phyloP scores from a whole-genome alignment of 2,797 vertebrate genomes.

The Synaphobranchus kaupii region DNA sequence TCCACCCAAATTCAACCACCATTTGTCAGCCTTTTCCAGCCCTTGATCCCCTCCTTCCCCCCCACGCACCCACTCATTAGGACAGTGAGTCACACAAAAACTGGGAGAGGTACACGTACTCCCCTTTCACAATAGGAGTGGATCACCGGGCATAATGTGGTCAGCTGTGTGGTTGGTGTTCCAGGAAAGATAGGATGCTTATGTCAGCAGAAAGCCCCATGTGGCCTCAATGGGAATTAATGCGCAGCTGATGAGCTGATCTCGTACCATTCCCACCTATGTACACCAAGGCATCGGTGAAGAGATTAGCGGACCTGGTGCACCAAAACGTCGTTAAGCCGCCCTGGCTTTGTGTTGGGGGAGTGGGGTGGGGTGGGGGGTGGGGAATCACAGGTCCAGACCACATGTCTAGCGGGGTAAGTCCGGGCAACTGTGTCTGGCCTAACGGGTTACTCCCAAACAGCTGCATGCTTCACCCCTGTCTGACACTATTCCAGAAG shows the following conservation, averaged over 20 bases:
- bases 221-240: neutral
- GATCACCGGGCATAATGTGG: constrained; percentile 19
- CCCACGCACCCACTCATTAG: neutral
- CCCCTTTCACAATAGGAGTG: constrained; percentile 11
- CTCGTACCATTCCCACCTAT: neutral
- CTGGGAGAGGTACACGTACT: neutral
- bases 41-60: neutral
- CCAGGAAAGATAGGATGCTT: constrained; percentile 12
- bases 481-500: constrained; percentile 5
- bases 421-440: neutral
- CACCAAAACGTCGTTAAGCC: neutral
- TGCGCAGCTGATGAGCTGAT: neutral
- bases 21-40: neutral
- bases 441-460: neutral
- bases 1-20: neutral
- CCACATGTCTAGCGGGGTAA: neutral
- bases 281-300: neutral
- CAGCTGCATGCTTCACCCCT: constrained; percentile 11
- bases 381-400: neutral
- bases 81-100: constrained; percentile 21
- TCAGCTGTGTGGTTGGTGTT: constrained; percentile 6
- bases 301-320: constrained; percentile 20
- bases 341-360: neutral
- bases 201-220: constrained; percentile 31
- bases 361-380: neutral